Evolutionary conservation across 2,797 vertebrate species (phyloP).

Genomic region (Smutsia temminckii): DNA sequence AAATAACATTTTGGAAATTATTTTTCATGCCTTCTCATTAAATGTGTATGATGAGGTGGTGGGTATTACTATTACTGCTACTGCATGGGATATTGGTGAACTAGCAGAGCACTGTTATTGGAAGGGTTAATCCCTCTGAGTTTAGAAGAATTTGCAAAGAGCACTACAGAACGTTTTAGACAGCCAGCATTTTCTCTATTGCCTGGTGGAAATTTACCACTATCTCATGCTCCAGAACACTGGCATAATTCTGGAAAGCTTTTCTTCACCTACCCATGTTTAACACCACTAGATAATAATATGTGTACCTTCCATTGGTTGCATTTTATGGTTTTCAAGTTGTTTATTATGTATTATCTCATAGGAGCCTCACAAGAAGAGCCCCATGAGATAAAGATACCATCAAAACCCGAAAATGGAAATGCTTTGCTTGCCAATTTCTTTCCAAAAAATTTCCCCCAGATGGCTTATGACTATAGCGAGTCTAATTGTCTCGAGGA

Average conservation of each 20-base stretch:
- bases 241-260: background rate
- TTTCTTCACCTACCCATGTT: background rate
- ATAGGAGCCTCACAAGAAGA: slow-evolving; percentile 20
- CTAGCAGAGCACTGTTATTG: background rate
- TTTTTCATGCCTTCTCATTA: background rate
- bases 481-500: slow-evolving; percentile 67
- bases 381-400: slow-evolving; percentile 62
- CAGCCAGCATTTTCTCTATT: background rate
- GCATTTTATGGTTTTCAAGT: slow-evolving; percentile 47
- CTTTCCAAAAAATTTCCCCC: slow-evolving; percentile 66
- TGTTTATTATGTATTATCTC: slow-evolving; percentile 46
- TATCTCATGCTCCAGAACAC: background rate
- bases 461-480: slow-evolving; percentile 69
- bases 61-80: background rate
- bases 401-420: slow-evolving; percentile 61
- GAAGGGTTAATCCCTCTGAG: slow-evolving; percentile 2
- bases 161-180: background rate
- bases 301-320: background rate
- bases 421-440: slow-evolving; percentile 55
- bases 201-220: slow-evolving; percentile 12
- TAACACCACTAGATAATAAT: background rate
- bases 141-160: slow-evolving; percentile 28
- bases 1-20: background rate
- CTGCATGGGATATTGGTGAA: background rate
- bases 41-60: background rate